A percentile compares a stretch with the other conserved stretches of the same genome.
Conservation (phyloP, 2,113 vertebrate genomes). For the Elephas maximus region DNA sequence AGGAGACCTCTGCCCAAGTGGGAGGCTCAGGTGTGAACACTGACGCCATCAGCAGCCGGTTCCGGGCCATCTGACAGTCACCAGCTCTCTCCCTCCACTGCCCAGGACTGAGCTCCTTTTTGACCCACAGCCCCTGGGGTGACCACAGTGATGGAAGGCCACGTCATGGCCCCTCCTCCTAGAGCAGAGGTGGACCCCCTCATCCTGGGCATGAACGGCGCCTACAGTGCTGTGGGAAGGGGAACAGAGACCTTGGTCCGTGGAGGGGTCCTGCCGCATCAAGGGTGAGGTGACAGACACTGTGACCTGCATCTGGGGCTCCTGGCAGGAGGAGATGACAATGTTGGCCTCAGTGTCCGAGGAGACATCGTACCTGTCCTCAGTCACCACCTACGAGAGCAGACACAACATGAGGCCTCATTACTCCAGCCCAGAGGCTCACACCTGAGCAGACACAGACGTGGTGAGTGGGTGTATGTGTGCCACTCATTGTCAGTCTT, state of each 20-base stretch:
- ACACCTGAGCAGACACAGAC: fast-evolving
- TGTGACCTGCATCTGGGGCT: conserved; percentile 93
- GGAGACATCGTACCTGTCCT: conserved; percentile 93
- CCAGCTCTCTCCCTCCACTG: background rate
- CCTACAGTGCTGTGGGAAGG: too few relatives aligned
- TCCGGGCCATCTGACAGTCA: background rate
- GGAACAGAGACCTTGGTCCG: conserved; percentile 84
- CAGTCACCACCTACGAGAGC: conserved; percentile 90
- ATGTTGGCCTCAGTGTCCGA: conserved; percentile 90
- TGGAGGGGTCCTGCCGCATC: conserved; percentile 91
- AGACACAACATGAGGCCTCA: fast-evolving
- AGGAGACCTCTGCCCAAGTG: too few relatives aligned
- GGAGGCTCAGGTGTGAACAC: too few relatives aligned
- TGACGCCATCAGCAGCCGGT: background rate
- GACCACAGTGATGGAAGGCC: background rate
- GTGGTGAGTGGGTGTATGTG: fast-evolving
- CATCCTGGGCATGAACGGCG: too few relatives aligned
- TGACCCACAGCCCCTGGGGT: too few relatives aligned
- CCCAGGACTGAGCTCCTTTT: background rate
- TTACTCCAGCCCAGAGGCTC: background rate
- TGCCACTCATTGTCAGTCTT: too few relatives aligned
- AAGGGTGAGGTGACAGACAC: conserved; percentile 93
- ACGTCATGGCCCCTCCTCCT: background rate
- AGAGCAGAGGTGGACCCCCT: background rate
- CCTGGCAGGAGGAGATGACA: conserved; percentile 92